Evolutionary conservation across 2,797 vertebrate species (phyloP).

Genomic region (Carcharodon carcharias): DNA sequence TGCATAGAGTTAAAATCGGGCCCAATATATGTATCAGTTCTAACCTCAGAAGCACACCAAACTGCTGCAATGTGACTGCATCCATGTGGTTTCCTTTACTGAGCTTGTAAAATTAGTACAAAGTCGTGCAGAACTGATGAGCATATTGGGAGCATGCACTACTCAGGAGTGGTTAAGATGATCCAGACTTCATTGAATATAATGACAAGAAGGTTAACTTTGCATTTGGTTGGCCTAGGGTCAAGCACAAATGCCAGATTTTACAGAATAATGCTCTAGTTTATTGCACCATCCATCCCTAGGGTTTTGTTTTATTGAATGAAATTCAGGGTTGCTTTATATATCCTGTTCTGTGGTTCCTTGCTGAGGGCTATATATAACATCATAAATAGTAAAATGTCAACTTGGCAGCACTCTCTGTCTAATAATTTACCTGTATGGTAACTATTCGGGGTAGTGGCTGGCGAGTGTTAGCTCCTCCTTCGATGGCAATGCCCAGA

Average conservation of each 20-base stretch:
- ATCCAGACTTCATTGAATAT: not conserved
- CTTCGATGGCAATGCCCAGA: conserved; percentile 93
- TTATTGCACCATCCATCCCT: not conserved
- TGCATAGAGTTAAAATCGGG: no score
- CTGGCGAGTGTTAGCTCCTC: conserved; percentile 91
- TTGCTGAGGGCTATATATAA: not conserved
- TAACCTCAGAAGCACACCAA: not conserved
- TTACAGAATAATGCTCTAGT: not conserved
- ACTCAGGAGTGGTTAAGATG: not conserved
- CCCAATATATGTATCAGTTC: not conserved
- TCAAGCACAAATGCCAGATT: no score
- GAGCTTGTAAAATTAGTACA: not conserved
- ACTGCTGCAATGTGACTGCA: not conserved
- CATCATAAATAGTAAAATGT: not conserved
- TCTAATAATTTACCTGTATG: conserved; percentile 72
- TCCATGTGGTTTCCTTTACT: not conserved
- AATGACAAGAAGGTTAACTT: not conserved
- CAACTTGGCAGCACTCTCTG: not conserved
- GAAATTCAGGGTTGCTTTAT: not conserved
- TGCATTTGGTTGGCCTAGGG: not conserved
- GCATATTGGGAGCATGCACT: not conserved
- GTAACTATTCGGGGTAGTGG: conserved; percentile 93
- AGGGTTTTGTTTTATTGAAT: not conserved
- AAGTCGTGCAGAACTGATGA: not conserved
- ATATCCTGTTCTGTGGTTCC: not conserved